Evolutionary conservation across 2,113 vertebrate genomes (phyloP).

Genomic region (Dicaeum eximium): DNA sequence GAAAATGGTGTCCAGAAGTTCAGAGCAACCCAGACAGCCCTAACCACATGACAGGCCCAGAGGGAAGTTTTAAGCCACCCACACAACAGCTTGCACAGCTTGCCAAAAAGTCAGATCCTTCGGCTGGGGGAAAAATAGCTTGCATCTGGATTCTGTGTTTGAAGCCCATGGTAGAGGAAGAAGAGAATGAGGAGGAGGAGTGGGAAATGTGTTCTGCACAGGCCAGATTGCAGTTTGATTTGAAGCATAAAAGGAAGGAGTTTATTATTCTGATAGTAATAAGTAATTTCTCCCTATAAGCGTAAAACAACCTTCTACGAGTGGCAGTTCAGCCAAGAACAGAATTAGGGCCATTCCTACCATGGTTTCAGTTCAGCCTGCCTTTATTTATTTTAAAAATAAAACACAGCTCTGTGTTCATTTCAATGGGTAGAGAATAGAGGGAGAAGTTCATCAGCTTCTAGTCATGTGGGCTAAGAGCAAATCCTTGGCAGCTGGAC

Average conservation of each 20-base stretch:
- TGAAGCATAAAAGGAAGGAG: conserved; percentile 52
- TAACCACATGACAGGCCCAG: conserved; percentile 70
- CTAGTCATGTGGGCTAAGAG: not conserved
- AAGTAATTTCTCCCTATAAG: conserved; percentile 50
- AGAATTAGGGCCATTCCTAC: conserved; percentile 36
- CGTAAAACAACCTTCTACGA: not conserved
- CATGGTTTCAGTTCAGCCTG: conserved; percentile 8
- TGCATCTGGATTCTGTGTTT: conserved; percentile 69
- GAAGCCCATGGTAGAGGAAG: conserved; percentile 63
- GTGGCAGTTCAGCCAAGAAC: conserved; percentile 30
- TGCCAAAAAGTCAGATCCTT: conserved; percentile 71
- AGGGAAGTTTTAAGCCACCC: conserved; percentile 67
- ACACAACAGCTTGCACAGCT: conserved; percentile 58
- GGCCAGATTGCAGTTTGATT: conserved; percentile 54
- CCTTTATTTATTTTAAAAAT: conserved; percentile 50
- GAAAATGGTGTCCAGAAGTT: conserved; percentile 58
- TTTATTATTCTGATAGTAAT: conserved; percentile 63
- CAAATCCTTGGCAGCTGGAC: not conserved
- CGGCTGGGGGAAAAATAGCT: conserved; percentile 46
- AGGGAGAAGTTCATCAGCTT: conserved; percentile 14
- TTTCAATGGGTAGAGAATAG: conserved; percentile 25
- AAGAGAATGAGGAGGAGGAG: conserved; percentile 55
- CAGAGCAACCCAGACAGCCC: conserved; percentile 58
- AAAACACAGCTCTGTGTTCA: conserved; percentile 10
- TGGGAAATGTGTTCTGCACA: conserved; percentile 27